Base-by-base conservation (phyloP, 2,888 invertebrate species). In the Melanotus villosus region DNA sequence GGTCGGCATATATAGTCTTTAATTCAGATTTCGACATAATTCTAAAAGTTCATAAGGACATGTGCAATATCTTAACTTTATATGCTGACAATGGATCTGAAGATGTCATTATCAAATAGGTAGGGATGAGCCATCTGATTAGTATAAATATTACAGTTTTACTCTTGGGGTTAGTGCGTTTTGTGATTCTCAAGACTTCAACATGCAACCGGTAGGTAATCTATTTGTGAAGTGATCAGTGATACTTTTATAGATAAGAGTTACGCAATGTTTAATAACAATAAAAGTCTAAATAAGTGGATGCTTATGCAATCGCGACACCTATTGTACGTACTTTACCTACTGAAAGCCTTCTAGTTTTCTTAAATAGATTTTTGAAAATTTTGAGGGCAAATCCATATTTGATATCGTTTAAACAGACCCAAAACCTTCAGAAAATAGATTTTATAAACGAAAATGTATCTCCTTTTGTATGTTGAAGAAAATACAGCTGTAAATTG, bases 181-280 rank as follows among this genome's bases (percentile, higher is more conserved):
- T 52, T n/a, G 52, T 30, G 50, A 23, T 36, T 36, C n/a, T 12
- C 6, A 18, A 19, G 23, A 18, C 21, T 14, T 41, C 21, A 47
- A 21, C 2, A 63, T 63, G 52, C 32, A 63, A 19, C 7, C 30
- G 50, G 63, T 63, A 63, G 63, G 63, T 63, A 34, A n/a, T n/a
- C 16, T 2, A 21, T 10, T 10, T n/a, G 10, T 10, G 23, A 47
- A 47, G 21, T 47, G 21, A 3, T 12, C 12, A 14, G 30, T 30
- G 52, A 26, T 52, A 14, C n/a, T 14, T 16, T 52, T 14, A 52
- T 10, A 47, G 10, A 43, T 47, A 21, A 6, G 23, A 47, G 10
- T 23, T 47, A 2, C 12, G 23, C 12, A 43, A 21, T 14, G 12
- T 41, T 32, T 32, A 32, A 32, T 5, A 10, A 5, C 32, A 32